Evolutionary conservation across 1,140 invertebrate genomes (phyloP).

Genomic region (Araneus ventricosus): DNA sequence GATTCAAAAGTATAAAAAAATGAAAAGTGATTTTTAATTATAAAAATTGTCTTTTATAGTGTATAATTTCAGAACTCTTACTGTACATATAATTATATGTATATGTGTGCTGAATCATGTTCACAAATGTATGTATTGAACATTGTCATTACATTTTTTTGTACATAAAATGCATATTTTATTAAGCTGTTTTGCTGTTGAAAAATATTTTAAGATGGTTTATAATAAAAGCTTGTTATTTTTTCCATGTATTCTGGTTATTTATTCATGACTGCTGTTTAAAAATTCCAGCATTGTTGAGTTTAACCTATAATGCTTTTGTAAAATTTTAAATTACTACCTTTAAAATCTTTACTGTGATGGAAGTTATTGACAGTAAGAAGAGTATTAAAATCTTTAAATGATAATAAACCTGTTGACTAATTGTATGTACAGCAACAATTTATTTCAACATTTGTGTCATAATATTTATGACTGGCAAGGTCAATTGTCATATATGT

Average conservation of each 20-base stretch:
- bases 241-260: neutral
- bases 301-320: no score
- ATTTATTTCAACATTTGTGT: no score
- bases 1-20: neutral
- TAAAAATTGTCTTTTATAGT: constrained; percentile 16
- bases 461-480: no score
- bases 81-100: constrained; percentile 45
- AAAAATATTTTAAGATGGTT: constrained; percentile 37
- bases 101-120: constrained; percentile 24
- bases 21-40: neutral
- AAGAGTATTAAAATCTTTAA: no score
- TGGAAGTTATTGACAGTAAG: no score
- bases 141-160: constrained; percentile 9
- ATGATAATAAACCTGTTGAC: no score
- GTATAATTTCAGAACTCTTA: neutral
- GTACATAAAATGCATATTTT: constrained; percentile 12
- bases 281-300: no score
- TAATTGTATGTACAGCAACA: no score
- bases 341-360: no score
- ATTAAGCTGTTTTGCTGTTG: constrained; percentile 18
- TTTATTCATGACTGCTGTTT: neutral
- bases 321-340: no score
- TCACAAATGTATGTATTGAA: neutral
- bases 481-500: no score
- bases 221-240: constrained; percentile 42